Conservation (phyloP, 2,113 vertebrate species). For the Toxostoma redivivum region DNA sequence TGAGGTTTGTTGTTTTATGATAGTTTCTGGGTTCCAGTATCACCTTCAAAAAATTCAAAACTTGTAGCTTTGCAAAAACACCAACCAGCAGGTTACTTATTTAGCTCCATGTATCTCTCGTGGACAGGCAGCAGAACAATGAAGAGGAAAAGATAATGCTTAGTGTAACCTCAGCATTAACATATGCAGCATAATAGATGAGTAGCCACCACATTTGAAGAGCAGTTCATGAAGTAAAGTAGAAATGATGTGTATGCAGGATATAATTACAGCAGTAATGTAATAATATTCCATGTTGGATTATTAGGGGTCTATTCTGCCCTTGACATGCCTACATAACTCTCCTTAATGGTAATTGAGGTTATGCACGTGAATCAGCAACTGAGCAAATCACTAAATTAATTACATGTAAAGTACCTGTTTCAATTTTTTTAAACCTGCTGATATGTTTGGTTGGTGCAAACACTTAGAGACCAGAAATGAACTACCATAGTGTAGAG, state of each 20-base stretch:
- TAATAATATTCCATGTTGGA: slow-evolving; percentile 62
- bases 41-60: neutral
- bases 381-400: slow-evolving; percentile 62
- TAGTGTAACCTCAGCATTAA: neutral
- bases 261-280: slow-evolving; percentile 59
- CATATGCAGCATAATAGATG: neutral
- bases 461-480: neutral
- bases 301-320: slow-evolving; percentile 56
- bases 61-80: neutral
- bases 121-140: neutral
- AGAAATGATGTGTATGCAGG: slow-evolving; percentile 50
- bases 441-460: neutral
- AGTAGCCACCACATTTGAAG: slow-evolving; percentile 18
- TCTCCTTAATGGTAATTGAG: slow-evolving; percentile 64
- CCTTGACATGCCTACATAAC: slow-evolving; percentile 54
- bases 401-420: slow-evolving; percentile 63
- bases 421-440: slow-evolving; percentile 12
- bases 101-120: neutral
- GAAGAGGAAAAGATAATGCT: neutral
- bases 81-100: neutral
- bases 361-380: slow-evolving; percentile 47
- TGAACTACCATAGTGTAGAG: neutral
- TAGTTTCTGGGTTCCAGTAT: neutral
- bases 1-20: neutral
- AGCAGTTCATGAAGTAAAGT: slow-evolving; percentile 31